A percentile compares a stretch with the other conserved stretches of the same genome.
These are phyloP conservation scores for Pararge aegeria DNA, from an alignment of 1,140 invertebrate genomes.

Conservation along the genomic window DNA sequence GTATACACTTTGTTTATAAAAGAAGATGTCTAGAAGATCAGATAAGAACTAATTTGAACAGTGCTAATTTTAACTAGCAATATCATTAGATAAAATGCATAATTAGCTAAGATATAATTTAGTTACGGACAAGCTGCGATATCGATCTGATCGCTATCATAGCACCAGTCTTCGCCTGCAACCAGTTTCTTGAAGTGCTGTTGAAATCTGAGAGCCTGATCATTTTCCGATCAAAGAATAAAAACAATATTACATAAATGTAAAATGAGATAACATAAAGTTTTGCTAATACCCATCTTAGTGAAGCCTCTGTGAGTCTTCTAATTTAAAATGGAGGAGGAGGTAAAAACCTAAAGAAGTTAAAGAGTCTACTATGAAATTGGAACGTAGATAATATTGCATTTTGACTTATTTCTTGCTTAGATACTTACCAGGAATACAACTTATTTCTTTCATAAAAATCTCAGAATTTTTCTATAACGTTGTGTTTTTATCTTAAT, in stretches of 20 bases:
- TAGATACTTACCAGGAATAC: no score
- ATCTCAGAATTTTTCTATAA: no score
- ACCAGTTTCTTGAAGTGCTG: slow-evolving; percentile 28
- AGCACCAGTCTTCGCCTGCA: slow-evolving; percentile 27
- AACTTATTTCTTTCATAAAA: no score
- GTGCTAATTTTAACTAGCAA: neutral
- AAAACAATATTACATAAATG: no score
- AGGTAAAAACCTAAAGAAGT: no score
- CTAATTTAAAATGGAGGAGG: no score
- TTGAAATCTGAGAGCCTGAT: slow-evolving; percentile 24
- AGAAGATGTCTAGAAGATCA: neutral
- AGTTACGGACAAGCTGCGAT: slow-evolving; percentile 28
- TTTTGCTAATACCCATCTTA: neutral
- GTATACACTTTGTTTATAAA: no score
- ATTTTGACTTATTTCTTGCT: no score
- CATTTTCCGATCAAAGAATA: neutral
- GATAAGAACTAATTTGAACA: neutral
- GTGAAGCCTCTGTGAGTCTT: neutral
- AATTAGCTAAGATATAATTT: slow-evolving; percentile 31
- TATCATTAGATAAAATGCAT: slow-evolving; percentile 15
- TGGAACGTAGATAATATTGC: no score
- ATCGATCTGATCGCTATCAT: slow-evolving; percentile 33
- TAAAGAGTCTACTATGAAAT: no score
- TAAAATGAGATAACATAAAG: neutral
- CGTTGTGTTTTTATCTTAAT: no score